These are phyloP conservation scores for Hyperopisus bebe DNA, from an alignment of 2,113 vertebrate genomes.

Conservation along the genomic window DNA sequence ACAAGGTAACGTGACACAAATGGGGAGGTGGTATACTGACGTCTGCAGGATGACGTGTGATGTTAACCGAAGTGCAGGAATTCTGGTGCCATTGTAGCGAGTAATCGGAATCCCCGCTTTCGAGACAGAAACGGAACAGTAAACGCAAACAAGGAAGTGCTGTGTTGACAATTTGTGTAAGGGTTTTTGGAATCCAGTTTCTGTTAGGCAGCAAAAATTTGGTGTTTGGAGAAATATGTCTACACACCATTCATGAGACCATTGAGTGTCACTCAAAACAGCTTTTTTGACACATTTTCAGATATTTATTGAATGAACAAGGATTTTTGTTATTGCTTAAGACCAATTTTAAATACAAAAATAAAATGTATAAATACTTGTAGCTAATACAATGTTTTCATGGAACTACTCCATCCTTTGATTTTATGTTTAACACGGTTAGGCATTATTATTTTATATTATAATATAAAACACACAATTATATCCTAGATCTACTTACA, in stretches of 20 bases:
- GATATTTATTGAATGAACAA: constrained; percentile 12
- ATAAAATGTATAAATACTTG: constrained; percentile 67
- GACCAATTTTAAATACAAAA: constrained; percentile 59
- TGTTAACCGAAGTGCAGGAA: constrained; percentile 43
- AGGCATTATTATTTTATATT: constrained; percentile 34
- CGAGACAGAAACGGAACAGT: constrained; percentile 54
- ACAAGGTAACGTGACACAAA: constrained; percentile 23
- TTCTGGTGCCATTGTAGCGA: not conserved
- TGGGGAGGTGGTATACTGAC: constrained; percentile 53
- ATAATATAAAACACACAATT: constrained; percentile 41
- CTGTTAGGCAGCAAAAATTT: not conserved
- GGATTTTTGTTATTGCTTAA: constrained; percentile 15
- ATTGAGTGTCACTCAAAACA: not conserved
- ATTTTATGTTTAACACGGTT: constrained; percentile 58
- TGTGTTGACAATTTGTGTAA: not conserved
- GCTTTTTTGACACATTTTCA: not conserved
- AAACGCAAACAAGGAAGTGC: constrained; percentile 35
- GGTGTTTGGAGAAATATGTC: not conserved
- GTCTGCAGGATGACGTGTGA: constrained; percentile 50
- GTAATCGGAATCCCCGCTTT: not conserved
- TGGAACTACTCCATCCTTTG: constrained; percentile 69
- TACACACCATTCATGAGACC: not conserved
- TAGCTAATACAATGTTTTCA: constrained; percentile 86
- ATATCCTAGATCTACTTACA: constrained; percentile 42
- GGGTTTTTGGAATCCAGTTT: not conserved